phyloP scores from a whole-genome alignment of 2,888 invertebrate species.

The Phlogophora meticulosa region DNA sequence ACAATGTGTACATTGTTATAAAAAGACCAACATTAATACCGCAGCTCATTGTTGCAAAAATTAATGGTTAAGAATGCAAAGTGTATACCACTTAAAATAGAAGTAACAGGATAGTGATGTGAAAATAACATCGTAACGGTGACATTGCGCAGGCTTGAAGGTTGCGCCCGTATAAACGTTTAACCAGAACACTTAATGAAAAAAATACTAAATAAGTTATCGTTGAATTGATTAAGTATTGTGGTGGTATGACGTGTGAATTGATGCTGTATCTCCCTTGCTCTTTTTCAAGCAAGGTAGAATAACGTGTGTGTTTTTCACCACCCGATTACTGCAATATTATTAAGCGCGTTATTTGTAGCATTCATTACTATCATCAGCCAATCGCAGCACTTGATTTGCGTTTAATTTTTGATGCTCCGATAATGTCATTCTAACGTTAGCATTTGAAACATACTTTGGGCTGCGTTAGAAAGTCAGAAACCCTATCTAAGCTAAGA shows the following conservation, averaged over 20 bases:
- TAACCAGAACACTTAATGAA: slow-evolving; percentile 31
- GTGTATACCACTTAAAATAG: slow-evolving; percentile 37
- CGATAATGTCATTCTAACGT: background rate
- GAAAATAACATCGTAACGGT: slow-evolving; percentile 59
- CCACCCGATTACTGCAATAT: too few relatives aligned
- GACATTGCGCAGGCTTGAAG: slow-evolving; percentile 56
- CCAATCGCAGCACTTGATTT: too few relatives aligned
- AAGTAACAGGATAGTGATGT: slow-evolving; percentile 54
- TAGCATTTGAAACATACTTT: background rate
- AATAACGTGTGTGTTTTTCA: too few relatives aligned
- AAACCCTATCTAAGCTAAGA: too few relatives aligned
- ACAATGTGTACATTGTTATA: slow-evolving; percentile 41
- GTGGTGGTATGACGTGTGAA: background rate
- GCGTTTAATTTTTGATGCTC: too few relatives aligned
- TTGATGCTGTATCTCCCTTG: background rate
- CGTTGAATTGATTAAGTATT: slow-evolving; percentile 28
- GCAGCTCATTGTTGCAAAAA: slow-evolving; percentile 43
- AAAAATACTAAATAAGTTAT: slow-evolving; percentile 44
- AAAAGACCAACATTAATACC: slow-evolving; percentile 44
- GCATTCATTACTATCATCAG: too few relatives aligned
- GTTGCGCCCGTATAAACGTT: slow-evolving; percentile 61
- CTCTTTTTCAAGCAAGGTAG: background rate
- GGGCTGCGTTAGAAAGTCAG: too few relatives aligned
- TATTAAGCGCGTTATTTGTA: too few relatives aligned
- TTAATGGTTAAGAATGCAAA: slow-evolving; percentile 41